Conservation (phyloP, 2,797 vertebrate genomes). For the Xiphorhynchus erythropygius region DNA sequence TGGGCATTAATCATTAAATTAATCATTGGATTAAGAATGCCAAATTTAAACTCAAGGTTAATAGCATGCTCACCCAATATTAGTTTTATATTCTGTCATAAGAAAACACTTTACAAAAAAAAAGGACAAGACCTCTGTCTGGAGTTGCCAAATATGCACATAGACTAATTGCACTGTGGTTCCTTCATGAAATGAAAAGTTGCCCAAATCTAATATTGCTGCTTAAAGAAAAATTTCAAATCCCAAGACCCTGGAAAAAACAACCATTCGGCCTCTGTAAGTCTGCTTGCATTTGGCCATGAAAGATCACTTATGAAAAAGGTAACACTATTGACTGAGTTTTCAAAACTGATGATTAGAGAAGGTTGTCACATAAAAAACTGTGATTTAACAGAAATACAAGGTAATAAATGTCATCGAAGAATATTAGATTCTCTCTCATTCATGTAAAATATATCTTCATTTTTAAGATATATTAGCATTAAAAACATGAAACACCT, state of each 20-base stretch:
- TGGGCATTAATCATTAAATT: conserved; percentile 82
- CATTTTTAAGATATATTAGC: background rate
- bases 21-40: conserved; percentile 78
- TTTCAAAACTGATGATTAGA: background rate
- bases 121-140: conserved; percentile 32
- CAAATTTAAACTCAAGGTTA: conserved; percentile 80
- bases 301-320: background rate
- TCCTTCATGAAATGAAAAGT: background rate
- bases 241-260: background rate
- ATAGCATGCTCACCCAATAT: conserved; percentile 72
- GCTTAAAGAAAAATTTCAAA: conserved; percentile 11
- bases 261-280: background rate
- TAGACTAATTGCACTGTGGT: conserved; percentile 16
- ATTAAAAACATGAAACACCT: background rate
- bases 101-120: conserved; percentile 10
- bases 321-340: background rate
- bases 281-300: background rate
- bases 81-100: conserved; percentile 78
- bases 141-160: conserved; percentile 47
- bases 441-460: background rate
- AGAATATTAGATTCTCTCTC: background rate
- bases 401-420: background rate
- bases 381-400: background rate
- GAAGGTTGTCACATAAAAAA: background rate
- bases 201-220: background rate